Conservation (phyloP, 1,140 invertebrate species). For the Whitmania pigra region DNA sequence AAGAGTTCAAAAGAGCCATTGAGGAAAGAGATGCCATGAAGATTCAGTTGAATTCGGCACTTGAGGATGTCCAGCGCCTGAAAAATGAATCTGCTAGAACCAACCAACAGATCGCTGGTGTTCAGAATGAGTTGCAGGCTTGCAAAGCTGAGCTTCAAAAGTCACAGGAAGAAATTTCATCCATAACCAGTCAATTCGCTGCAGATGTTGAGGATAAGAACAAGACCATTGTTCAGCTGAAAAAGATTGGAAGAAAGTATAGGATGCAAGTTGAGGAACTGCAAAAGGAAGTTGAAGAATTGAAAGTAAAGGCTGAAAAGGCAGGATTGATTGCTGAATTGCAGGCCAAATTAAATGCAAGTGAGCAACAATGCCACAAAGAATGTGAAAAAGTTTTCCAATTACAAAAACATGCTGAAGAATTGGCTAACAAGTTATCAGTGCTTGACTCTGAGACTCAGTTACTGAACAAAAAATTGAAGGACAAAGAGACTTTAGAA, state of each 20-base stretch:
- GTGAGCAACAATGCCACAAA: too few species aligned
- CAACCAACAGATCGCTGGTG: background rate
- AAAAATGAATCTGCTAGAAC: background rate
- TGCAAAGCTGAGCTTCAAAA: too few species aligned
- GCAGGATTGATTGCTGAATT: constrained; percentile 13
- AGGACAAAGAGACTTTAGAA: constrained; percentile 17
- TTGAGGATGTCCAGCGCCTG: background rate
- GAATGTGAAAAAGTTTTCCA: too few species aligned
- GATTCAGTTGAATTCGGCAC: background rate
- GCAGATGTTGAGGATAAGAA: constrained; percentile 56
- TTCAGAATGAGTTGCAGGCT: too few species aligned
- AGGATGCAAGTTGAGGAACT: constrained; percentile 68
- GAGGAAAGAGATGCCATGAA: constrained; percentile 6
- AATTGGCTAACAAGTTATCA: constrained; percentile 12
- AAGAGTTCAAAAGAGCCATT: constrained; percentile 79
- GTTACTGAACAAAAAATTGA: constrained; percentile 13
- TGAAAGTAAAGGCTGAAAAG: constrained; percentile 48
- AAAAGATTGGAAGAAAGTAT: constrained; percentile 78
- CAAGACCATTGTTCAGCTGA: constrained; percentile 56
- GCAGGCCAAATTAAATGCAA: background rate
- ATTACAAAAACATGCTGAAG: too few species aligned
- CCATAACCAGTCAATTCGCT: background rate
- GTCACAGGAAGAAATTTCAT: too few species aligned
- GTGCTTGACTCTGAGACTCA: constrained; percentile 24
- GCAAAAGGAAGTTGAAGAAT: constrained; percentile 33